Evolutionary conservation across 2,888 invertebrate genomes (phyloP).

Genomic region (Acrocera orbiculus): DNA sequence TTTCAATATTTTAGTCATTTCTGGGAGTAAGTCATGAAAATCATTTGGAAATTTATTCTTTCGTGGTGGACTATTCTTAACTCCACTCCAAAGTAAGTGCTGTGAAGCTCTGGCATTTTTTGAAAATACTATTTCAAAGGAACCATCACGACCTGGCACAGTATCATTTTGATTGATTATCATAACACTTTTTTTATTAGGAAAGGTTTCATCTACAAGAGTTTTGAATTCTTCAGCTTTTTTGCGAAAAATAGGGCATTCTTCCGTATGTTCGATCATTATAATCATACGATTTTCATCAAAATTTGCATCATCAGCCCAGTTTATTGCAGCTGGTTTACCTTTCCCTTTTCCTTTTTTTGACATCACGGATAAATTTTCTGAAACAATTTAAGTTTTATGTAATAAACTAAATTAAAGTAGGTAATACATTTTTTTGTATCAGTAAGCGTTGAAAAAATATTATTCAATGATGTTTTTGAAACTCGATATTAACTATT

Average conservation of each 20-base stretch:
- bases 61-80: slow-evolving; percentile 23
- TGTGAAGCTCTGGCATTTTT: slow-evolving; percentile 24
- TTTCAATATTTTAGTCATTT: too few species aligned
- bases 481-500: too few species aligned
- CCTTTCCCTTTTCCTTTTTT: slow-evolving; percentile 9
- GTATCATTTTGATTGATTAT: slow-evolving; percentile 20
- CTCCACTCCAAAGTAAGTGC: slow-evolving; percentile 20
- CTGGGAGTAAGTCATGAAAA: slow-evolving; percentile 16
- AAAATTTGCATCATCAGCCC: slow-evolving; percentile 21
- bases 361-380: too few species aligned
- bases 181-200: slow-evolving; percentile 20
- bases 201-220: slow-evolving; percentile 18
- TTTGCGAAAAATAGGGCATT: slow-evolving; percentile 23
- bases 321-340: slow-evolving; percentile 18
- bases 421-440: too few species aligned
- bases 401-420: too few species aligned
- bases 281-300: slow-evolving; percentile 22
- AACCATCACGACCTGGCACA: slow-evolving; percentile 20
- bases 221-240: slow-evolving; percentile 21
- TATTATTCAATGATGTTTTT: too few species aligned
- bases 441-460: too few species aligned
- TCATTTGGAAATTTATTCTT: slow-evolving; percentile 23
- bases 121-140: slow-evolving; percentile 23
- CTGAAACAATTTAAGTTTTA: too few species aligned
- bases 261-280: slow-evolving; percentile 23